Evolutionary conservation across 1,140 invertebrate genomes (phyloP).

Genomic region (Calliphora vicina): DNA sequence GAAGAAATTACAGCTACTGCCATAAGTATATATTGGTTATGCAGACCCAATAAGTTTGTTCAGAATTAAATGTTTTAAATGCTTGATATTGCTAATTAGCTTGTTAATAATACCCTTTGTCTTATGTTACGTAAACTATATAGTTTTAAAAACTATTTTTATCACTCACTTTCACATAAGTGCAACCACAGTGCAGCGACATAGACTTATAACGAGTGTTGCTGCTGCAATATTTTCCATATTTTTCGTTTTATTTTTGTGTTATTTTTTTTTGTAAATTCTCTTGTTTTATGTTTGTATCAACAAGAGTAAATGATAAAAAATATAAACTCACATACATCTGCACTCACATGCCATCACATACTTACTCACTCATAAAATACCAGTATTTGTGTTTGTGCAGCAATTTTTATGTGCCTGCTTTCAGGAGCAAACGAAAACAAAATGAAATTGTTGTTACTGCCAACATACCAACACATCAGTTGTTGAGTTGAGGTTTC

Average conservation of each 20-base stretch:
- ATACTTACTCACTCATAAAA: not conserved
- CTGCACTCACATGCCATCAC: not conserved
- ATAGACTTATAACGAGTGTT: not conserved
- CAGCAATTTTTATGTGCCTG: conserved; percentile 20
- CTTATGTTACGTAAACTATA: no score
- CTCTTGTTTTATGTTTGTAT: conserved; percentile 6
- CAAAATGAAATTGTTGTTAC: not conserved
- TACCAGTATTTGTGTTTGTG: conserved; percentile 8
- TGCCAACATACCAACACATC: conserved; percentile 15
- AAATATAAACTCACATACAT: not conserved
- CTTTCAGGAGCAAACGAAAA: not conserved
- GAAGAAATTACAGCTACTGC: no score
- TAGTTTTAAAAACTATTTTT: no score
- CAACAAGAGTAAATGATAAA: not conserved
- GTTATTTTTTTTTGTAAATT: not conserved
- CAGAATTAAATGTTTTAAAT: no score
- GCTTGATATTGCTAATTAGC: no score
- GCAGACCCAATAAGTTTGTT: no score
- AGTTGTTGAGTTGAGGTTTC: conserved; percentile 17
- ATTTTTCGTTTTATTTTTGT: not conserved
- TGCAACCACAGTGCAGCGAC: no score
- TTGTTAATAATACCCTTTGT: no score
- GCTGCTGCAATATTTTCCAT: not conserved
- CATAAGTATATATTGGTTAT: no score
- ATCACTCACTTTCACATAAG: no score